Base-by-base conservation (phyloP, 2,113 vertebrate species). In the Mirounga angustirostris region DNA sequence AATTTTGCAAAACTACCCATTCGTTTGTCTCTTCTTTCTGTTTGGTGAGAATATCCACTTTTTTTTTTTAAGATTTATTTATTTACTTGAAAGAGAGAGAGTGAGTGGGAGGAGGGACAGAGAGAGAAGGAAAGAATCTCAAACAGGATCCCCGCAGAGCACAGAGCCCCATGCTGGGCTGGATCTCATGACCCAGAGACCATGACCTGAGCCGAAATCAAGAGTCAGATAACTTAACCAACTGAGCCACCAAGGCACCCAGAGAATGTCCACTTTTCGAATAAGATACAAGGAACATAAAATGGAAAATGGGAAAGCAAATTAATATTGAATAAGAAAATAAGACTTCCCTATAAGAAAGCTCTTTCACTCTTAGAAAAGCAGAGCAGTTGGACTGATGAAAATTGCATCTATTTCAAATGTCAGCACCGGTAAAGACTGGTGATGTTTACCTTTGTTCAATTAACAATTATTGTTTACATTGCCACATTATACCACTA, bases 401-500 rank as follows among this genome's bases (percentile, higher is more conserved):
- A 91, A 85, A 83, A 61, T 21, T n/a, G 11, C 33, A 14, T 43
- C 69, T 43, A 33, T 80, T 94, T 54, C 76, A 81, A 90, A 83
- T 40, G 43, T 65, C 50, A 91, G 22, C 16, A 21, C 50, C 46
- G n/a, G 71, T 79, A 21, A 85, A 69, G 5, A 52, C 4, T 10
- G 2, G 7, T 50, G 16, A 33, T 58, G 9, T 78, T 78, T 95
- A 54, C 58, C 11, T 89, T 56, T 19, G 81, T 69, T 88, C 71
- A 69, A 5, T 84, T 94, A 85, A 67, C 30, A 40, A 69, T 88
- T 88, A 93, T 69, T 78, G 50, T 58, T 95, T 91, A 59, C 54
- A 71, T 78, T 88, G 73, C 33, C 28, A 80, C 50, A 74, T 83
- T 78, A 86, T 2, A 81, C 58, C 46, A 50, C 79, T 83, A 92